Conservation (phyloP, 2,797 vertebrate genomes). For the Pangasius sanitwongsei region DNA sequence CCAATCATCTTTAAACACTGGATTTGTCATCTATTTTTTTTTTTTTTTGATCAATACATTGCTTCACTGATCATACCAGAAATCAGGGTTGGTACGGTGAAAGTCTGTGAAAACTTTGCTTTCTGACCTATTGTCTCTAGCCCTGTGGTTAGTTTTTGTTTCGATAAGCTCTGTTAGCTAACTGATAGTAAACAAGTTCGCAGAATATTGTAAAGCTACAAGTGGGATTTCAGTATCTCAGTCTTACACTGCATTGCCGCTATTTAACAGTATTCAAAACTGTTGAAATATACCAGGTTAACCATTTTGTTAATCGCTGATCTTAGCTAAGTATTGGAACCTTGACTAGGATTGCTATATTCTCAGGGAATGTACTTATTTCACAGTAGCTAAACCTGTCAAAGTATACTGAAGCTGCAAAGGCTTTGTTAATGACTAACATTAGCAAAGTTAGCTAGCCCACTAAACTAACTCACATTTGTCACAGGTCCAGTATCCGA, state of each 20-base stretch:
- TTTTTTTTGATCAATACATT: no score
- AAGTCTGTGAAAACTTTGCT: background rate
- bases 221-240: background rate
- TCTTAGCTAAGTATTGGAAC: background rate
- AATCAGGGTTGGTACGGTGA: background rate
- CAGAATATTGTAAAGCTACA: background rate
- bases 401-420: background rate
- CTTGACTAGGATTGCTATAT: background rate
- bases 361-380: background rate
- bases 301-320: background rate
- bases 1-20: background rate
- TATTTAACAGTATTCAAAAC: background rate
- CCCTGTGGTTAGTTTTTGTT: background rate
- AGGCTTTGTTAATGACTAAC: background rate
- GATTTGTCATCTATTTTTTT: no score
- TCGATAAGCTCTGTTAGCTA: background rate
- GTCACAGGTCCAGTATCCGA: background rate
- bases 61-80: background rate
- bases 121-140: background rate
- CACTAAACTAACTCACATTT: background rate
- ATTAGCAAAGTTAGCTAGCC: background rate
- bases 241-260: background rate
- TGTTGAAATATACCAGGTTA: background rate
- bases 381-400: background rate
- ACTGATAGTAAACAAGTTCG: background rate